These are phyloP conservation scores for Hipparchia semele DNA, from an alignment of 2,888 invertebrate species.

Conservation along the genomic window DNA sequence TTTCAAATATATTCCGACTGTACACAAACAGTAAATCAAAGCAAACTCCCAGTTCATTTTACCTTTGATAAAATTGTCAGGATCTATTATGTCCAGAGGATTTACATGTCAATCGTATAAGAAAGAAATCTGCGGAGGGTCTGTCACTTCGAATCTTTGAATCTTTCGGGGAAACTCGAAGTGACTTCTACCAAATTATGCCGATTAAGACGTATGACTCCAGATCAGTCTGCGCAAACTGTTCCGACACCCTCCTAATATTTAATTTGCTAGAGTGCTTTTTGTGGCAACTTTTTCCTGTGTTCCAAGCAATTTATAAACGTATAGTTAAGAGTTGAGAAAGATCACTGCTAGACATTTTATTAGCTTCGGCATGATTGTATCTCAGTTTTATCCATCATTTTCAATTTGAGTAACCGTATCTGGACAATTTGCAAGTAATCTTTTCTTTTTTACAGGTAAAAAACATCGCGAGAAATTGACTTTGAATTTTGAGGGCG, in stretches of 20 bases:
- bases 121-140: conserved; percentile 60
- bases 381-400: neutral
- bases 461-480: conserved; percentile 87
- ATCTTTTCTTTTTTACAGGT: conserved; percentile 60
- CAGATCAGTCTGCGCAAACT: conserved; percentile 65
- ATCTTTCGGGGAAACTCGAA: conserved; percentile 60
- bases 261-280: conserved; percentile 82
- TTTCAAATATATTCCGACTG: neutral
- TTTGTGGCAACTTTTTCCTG: conserved; percentile 74
- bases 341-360: conserved; percentile 60
- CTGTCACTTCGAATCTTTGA: conserved; percentile 66
- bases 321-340: conserved; percentile 69
- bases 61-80: conserved; percentile 36
- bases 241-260: conserved; percentile 70
- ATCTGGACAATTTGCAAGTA: neutral
- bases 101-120: conserved; percentile 60
- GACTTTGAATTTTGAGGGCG: conserved; percentile 87
- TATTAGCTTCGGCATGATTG: conserved; percentile 42
- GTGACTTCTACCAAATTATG: conserved; percentile 73
- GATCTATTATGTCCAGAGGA: conserved; percentile 45
- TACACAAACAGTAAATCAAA: neutral
- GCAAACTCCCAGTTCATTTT: conserved; percentile 35
- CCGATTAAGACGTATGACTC: conserved; percentile 80
- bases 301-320: conserved; percentile 77
- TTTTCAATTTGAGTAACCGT: neutral